Percentiles rank a stretch among this genome's conserved stretches.
Evolutionary conservation across 2,797 vertebrate species (phyloP).

Genomic region (Sciaenops ocellatus): DNA sequence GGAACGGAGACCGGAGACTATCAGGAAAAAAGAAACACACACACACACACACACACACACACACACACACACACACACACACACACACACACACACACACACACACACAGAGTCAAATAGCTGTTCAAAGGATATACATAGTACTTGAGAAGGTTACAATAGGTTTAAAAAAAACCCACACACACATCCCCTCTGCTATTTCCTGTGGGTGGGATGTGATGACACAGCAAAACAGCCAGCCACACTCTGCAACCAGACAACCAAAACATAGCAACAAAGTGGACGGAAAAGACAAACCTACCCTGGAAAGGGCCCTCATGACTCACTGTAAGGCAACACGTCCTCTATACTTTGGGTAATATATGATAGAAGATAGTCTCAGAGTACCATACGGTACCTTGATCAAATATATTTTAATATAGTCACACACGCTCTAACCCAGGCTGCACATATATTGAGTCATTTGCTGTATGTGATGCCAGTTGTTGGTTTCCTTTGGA

Average conservation of each 20-base stretch:
- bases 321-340: neutral
- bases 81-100: constrained; percentile 12
- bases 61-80: neutral
- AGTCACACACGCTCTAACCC: neutral
- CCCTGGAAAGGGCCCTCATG: neutral
- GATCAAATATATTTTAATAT: neutral
- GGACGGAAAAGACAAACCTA: constrained; percentile 40
- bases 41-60: constrained; percentile 7
- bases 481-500: neutral
- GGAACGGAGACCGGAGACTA: constrained; percentile 95
- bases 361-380: neutral
- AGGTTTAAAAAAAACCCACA: constrained; percentile 36
- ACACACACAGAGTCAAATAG: constrained; percentile 22
- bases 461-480: neutral
- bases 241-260: constrained; percentile 53
- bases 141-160: constrained; percentile 36
- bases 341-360: neutral
- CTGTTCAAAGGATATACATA: constrained; percentile 30
- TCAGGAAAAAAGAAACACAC: constrained; percentile 51
- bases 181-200: constrained; percentile 49
- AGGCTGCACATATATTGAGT: neutral
- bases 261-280: constrained; percentile 64
- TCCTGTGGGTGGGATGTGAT: constrained; percentile 66
- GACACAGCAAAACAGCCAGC: constrained; percentile 72
- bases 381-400: neutral